Percentiles rank a stretch among this genome's conserved stretches.
These are phyloP conservation scores for Bombus picipes DNA, from an alignment of 1,140 invertebrate species.

Conservation along the genomic window DNA sequence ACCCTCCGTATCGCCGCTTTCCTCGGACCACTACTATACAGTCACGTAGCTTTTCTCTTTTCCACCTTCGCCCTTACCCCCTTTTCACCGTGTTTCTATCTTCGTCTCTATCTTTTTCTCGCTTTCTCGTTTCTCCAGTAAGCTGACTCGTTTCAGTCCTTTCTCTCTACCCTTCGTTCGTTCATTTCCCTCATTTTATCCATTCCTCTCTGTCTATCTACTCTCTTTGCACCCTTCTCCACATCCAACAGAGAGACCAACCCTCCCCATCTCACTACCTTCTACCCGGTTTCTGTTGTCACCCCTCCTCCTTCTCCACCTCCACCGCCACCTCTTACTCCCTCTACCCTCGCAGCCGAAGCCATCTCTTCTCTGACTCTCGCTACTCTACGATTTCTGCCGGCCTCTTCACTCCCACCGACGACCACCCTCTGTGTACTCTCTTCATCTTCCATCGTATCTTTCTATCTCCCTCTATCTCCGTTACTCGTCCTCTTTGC, in stretches of 20 bases:
- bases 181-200: conserved; percentile 16
- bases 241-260: conserved; percentile 44
- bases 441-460: conserved; percentile 36
- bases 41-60: conserved; percentile 34
- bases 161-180: conserved; percentile 8
- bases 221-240: conserved; percentile 24
- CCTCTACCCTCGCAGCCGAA: conserved; percentile 10
- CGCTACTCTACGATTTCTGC: conserved; percentile 60
- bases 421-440: conserved; percentile 24
- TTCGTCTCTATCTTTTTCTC: conserved; percentile 21
- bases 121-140: not conserved
- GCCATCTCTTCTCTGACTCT: conserved; percentile 61
- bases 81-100: conserved; percentile 32
- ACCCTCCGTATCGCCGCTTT: conserved; percentile 19
- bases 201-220: not conserved
- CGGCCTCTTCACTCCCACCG: conserved; percentile 47
- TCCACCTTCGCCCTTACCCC: conserved; percentile 50
- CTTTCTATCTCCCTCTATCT: not conserved
- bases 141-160: conserved; percentile 22
- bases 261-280: conserved; percentile 47
- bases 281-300: conserved; percentile 71
- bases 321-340: conserved; percentile 4
- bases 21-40: conserved; percentile 12
- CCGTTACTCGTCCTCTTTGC: not conserved
- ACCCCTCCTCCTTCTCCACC: conserved; percentile 60